Evolutionary conservation across 2,113 vertebrate genomes (phyloP).

Genomic region (Poicephalus gulielmi): DNA sequence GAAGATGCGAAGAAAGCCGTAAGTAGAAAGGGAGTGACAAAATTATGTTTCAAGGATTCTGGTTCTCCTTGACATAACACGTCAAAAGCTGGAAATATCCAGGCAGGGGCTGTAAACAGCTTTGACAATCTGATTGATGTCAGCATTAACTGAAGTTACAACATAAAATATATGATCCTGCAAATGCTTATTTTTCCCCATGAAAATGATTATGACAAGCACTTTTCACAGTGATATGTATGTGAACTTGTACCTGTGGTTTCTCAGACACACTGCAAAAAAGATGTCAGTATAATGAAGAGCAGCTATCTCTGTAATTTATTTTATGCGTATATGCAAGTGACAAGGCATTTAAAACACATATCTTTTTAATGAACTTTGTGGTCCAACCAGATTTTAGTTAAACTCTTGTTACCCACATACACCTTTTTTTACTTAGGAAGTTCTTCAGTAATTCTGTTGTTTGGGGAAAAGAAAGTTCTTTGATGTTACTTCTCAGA

Average conservation of each 20-base stretch:
- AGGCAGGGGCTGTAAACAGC: slow-evolving; percentile 45
- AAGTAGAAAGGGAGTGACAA: neutral
- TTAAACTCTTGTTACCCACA: neutral
- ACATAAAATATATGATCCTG: slow-evolving; percentile 6
- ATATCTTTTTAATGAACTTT: neutral
- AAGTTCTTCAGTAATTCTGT: neutral
- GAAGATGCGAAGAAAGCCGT: neutral
- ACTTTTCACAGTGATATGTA: neutral
- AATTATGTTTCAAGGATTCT: neutral
- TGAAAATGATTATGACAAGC: slow-evolving; percentile 10
- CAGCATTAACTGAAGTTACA: slow-evolving; percentile 6
- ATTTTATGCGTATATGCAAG: neutral
- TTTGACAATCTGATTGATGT: slow-evolving; percentile 46
- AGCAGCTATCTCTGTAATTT: neutral
- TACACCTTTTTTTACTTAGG: neutral
- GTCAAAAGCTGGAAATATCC: neutral
- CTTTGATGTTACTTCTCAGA: neutral
- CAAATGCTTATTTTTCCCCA: slow-evolving; percentile 25
- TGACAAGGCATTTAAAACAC: neutral
- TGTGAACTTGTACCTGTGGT: neutral
- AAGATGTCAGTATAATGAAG: neutral
- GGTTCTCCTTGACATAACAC: slow-evolving; percentile 35
- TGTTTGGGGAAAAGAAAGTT: neutral
- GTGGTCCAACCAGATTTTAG: neutral
- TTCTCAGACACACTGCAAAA: neutral